A percentile compares a stretch with the other conserved stretches of the same genome.
phyloP scores from a whole-genome alignment of 2,888 invertebrate species.

The Psococerastis gibbosa region DNA sequence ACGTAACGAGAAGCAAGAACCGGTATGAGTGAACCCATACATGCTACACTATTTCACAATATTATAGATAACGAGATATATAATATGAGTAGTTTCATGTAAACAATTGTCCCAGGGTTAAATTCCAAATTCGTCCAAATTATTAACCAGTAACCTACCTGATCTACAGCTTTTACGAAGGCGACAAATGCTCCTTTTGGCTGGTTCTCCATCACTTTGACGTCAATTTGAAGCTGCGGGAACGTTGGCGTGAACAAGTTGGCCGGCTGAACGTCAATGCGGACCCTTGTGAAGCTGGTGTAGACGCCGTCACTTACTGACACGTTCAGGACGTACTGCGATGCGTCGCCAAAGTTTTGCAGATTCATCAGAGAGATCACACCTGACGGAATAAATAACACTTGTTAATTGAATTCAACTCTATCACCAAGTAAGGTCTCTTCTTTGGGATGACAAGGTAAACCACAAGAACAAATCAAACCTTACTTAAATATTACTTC shows the following conservation, averaged over 20 bases:
- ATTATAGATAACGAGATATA: too few relatives aligned
- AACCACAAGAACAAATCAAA: too few relatives aligned
- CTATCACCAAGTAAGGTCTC: not conserved
- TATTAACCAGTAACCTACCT: conserved; percentile 30
- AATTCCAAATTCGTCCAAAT: conserved; percentile 58
- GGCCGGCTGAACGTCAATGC: conserved; percentile 56
- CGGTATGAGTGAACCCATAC: too few relatives aligned
- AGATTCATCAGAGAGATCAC: conserved; percentile 54
- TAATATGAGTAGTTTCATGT: too few relatives aligned
- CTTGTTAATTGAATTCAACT: not conserved
- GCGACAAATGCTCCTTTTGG: conserved; percentile 54
- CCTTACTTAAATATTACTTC: too few relatives aligned
- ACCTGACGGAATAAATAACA: conserved; percentile 22
- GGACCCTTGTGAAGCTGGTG: conserved; percentile 67
- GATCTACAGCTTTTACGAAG: conserved; percentile 60
- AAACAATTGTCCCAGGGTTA: too few relatives aligned
- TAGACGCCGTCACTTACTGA: conserved; percentile 93
- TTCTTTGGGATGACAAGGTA: too few relatives aligned
- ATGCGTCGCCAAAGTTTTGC: conserved; percentile 47
- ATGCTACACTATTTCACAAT: too few relatives aligned
- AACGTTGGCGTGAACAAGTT: conserved; percentile 67
- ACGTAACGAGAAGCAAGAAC: too few relatives aligned
- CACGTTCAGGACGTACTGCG: conserved; percentile 58
- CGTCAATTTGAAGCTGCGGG: conserved; percentile 55
- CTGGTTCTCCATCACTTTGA: conserved; percentile 62